Percentiles rank a stretch among this genome's conserved stretches.
Evolutionary conservation across 1,140 invertebrate genomes (phyloP).

Genomic region (Arctopsyche grandis): DNA sequence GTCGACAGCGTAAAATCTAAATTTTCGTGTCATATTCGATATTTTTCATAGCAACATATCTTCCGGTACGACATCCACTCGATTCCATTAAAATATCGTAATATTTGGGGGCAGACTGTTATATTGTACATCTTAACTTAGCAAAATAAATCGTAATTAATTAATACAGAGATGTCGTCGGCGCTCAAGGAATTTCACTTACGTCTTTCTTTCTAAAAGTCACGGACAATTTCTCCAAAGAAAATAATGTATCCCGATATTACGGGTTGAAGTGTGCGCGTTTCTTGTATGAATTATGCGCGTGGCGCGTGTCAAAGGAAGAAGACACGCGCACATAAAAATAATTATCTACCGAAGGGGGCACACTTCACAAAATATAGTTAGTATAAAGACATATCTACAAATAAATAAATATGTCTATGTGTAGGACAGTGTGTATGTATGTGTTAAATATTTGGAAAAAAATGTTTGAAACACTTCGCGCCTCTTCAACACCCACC

Average conservation of each 20-base stretch:
- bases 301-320: constrained; percentile 50
- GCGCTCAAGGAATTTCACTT: constrained; percentile 26
- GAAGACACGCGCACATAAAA: constrained; percentile 38
- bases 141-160: too few relatives aligned
- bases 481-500: constrained; percentile 48
- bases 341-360: constrained; percentile 34
- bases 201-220: constrained; percentile 1
- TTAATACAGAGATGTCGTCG: not conserved
- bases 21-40: not conserved
- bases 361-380: not conserved
- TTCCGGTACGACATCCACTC: not conserved
- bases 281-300: constrained; percentile 51
- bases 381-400: not conserved
- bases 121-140: too few relatives aligned
- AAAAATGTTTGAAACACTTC: constrained; percentile 47
- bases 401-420: not conserved
- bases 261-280: constrained; percentile 40
- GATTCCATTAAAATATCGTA: too few relatives aligned
- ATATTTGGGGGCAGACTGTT: too few relatives aligned
- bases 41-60: not conserved
- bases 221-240: constrained; percentile 31
- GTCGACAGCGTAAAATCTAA: not conserved
- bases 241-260: constrained; percentile 49
- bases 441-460: not conserved
- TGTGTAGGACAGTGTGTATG: not conserved